phyloP scores from a whole-genome alignment of 2,797 vertebrate genomes.

The Cheirogaleus major region DNA sequence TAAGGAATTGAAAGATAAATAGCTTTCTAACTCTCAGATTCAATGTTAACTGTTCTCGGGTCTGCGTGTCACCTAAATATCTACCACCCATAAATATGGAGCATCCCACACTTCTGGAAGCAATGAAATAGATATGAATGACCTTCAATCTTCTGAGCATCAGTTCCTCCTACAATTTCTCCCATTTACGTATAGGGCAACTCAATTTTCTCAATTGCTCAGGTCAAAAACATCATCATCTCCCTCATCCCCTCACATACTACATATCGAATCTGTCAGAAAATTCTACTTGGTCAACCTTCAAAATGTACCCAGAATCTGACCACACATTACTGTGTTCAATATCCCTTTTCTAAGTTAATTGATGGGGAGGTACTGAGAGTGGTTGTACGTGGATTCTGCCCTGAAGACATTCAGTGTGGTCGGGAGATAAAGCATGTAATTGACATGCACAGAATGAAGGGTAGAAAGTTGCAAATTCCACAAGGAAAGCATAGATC shows the following conservation, averaged over 20 bases:
- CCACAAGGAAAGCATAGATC: neutral
- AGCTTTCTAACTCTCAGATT: neutral
- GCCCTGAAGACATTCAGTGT: neutral
- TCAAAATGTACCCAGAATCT: neutral
- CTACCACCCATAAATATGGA: slow-evolving; percentile 42
- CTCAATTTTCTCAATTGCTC: slow-evolving; percentile 43
- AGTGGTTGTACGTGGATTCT: neutral
- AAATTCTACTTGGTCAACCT: neutral
- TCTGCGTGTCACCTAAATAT: neutral
- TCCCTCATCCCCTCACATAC: neutral
- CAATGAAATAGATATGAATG: slow-evolving; percentile 53
- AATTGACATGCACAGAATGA: neutral
- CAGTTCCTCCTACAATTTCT: slow-evolving; percentile 25
- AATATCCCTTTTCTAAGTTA: neutral
- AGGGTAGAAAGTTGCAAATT: neutral
- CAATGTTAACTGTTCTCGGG: neutral
- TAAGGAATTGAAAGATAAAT: slow-evolving; percentile 56
- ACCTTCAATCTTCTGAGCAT: slow-evolving; percentile 33
- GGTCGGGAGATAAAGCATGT: neutral
- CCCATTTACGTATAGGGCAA: neutral
- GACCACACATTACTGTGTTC: neutral
- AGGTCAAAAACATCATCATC: slow-evolving; percentile 4
- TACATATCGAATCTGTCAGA: neutral
- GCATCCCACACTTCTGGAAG: slow-evolving; percentile 24
- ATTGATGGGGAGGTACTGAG: neutral